phyloP scores from a whole-genome alignment of 2,888 invertebrate species.

The Drosophila engyochracea region DNA sequence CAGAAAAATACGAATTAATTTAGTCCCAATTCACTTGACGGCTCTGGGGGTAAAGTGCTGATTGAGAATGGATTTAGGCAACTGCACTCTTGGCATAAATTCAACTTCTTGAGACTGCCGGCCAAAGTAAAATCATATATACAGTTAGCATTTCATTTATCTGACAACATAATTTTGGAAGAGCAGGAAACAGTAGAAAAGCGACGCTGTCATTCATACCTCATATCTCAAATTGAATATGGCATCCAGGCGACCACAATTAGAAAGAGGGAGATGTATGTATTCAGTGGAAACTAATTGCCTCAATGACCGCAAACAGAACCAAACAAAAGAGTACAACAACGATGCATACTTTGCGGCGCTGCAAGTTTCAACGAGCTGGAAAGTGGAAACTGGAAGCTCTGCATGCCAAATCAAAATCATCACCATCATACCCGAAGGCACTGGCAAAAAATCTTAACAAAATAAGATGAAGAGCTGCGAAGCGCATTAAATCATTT shows the following conservation, averaged over 20 bases:
- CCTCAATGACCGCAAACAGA: conserved; percentile 61
- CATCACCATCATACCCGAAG: conserved; percentile 46
- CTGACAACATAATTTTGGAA: conserved; percentile 7
- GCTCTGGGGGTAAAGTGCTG: not conserved
- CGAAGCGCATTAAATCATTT: conserved; percentile 81
- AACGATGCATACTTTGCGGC: conserved; percentile 60
- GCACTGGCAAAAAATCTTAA: conserved; percentile 60
- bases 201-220: conserved; percentile 21
- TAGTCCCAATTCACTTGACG: not conserved
- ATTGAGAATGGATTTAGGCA: conserved; percentile 4
- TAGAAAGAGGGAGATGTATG: not conserved
- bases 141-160: not conserved
- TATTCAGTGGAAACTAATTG: conserved; percentile 70
- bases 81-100: not conserved
- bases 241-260: not conserved
- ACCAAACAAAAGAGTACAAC: conserved; percentile 14
- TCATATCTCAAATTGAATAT: conserved; percentile 16
- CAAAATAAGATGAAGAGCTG: conserved; percentile 81
- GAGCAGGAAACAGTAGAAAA: conserved; percentile 32
- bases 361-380: conserved; percentile 35
- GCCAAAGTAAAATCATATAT: not conserved
- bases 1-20: conserved; percentile 24
- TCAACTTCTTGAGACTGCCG: not conserved
- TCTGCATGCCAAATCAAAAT: conserved; percentile 66
- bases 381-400: conserved; percentile 33